Conservation (phyloP, 37 sponge, comb jelly and placozoan species). For the Bolinopsis microptera region DNA sequence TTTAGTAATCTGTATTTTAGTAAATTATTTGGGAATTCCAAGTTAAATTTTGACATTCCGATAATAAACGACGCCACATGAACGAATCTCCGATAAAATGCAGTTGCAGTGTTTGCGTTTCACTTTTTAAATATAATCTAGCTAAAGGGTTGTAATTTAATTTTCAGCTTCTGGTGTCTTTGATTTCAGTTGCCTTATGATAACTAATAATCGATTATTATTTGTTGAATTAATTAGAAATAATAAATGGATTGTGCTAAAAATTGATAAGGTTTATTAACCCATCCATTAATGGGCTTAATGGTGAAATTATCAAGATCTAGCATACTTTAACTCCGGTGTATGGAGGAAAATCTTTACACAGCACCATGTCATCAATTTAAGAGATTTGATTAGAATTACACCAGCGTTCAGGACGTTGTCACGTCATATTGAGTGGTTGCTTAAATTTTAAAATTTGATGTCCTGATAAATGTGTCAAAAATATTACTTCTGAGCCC, state of each 20-base stretch:
- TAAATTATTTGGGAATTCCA: neutral
- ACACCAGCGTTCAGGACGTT: no score
- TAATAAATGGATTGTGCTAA: no score
- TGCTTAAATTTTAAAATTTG: no score
- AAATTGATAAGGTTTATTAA: neutral
- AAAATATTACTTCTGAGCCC: no score
- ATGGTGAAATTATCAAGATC: neutral
- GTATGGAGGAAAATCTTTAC: no score
- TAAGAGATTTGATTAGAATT: no score
- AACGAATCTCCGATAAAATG: neutral
- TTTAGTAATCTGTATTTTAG: neutral
- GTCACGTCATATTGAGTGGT: no score
- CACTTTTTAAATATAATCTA: neutral
- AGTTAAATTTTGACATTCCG: neutral
- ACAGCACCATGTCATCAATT: no score
- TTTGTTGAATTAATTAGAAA: neutral
- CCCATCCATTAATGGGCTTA: neutral
- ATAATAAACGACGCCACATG: neutral
- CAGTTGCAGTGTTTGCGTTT: neutral
- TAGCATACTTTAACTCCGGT: no score
- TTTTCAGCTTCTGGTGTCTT: neutral
- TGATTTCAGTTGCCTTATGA: neutral
- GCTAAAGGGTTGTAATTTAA: neutral
- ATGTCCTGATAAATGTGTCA: no score
- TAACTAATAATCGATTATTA: neutral